Evolutionary conservation across 2,888 invertebrate genomes (phyloP).

Genomic region (Drosophila nr. medialis): DNA sequence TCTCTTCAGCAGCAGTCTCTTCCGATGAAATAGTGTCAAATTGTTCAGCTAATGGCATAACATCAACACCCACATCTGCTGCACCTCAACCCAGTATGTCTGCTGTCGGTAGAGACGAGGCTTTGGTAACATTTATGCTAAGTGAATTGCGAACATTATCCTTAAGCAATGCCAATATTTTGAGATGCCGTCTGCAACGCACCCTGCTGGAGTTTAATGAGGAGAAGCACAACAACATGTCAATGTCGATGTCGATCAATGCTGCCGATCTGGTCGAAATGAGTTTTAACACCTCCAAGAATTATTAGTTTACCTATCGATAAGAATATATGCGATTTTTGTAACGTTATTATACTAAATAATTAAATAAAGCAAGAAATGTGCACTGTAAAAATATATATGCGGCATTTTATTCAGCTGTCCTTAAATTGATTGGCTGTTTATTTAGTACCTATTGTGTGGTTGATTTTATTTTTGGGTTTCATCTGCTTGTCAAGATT

Average conservation of each 20-base stretch:
- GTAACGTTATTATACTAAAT: not conserved
- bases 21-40: not conserved
- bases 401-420: slow-evolving; percentile 62
- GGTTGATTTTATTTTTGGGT: slow-evolving; percentile 30
- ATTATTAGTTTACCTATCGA: not conserved
- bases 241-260: not conserved
- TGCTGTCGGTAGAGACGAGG: slow-evolving; percentile 4
- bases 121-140: slow-evolving; percentile 6
- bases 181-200: slow-evolving; percentile 26
- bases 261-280: not conserved
- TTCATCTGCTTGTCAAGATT: slow-evolving; percentile 17
- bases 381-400: slow-evolving; percentile 71
- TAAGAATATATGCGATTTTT: not conserved
- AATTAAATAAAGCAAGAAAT: slow-evolving; percentile 4
- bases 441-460: slow-evolving; percentile 45
- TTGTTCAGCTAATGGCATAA: not conserved
- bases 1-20: not conserved
- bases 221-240: slow-evolving; percentile 2
- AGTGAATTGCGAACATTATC: slow-evolving; percentile 16
- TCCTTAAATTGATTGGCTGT: slow-evolving; percentile 41
- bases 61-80: not conserved
- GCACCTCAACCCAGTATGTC: not conserved
- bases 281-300: not conserved
- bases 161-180: slow-evolving; percentile 7
- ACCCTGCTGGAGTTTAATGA: slow-evolving; percentile 28